Percentiles rank a stretch among this genome's conserved stretches.
These are phyloP conservation scores for Amyelois transitella DNA, from an alignment of 1,140 invertebrate species.

Conservation along the genomic window DNA sequence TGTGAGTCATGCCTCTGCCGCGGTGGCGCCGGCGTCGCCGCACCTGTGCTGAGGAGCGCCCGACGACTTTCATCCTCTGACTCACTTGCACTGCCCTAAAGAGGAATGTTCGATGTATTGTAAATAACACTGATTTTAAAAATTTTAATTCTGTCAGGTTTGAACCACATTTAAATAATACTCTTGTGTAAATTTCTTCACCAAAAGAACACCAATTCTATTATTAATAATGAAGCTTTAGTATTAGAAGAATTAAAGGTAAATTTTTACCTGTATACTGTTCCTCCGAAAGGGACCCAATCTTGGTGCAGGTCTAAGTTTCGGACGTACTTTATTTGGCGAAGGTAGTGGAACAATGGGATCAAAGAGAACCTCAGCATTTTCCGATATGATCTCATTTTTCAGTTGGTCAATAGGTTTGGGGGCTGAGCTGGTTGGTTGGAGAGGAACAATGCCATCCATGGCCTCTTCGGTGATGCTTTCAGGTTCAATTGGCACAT, in stretches of 20 bases:
- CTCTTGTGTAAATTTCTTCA: no score
- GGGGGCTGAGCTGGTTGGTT: slow-evolving; percentile 30
- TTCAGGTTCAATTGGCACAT: slow-evolving; percentile 40
- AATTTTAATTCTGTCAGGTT: no score
- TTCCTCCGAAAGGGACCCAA: slow-evolving; percentile 58
- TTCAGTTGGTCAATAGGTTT: slow-evolving; percentile 58
- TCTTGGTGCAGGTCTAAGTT: slow-evolving; percentile 65
- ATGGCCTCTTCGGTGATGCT: slow-evolving; percentile 46
- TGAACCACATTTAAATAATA: no score
- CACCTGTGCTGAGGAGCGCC: slow-evolving; percentile 24
- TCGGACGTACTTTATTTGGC: slow-evolving; percentile 61
- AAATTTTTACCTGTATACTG: slow-evolving; percentile 57
- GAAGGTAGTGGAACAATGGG: slow-evolving; percentile 69
- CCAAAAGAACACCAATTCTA: no score
- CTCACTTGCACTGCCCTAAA: slow-evolving; percentile 72
- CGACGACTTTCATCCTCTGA: slow-evolving; percentile 65
- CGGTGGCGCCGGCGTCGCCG: slow-evolving; percentile 26
- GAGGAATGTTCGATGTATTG: no score
- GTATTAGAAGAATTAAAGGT: not conserved
- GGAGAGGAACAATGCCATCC: slow-evolving; percentile 61
- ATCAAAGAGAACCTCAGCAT: slow-evolving; percentile 66
- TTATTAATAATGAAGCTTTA: not conserved
- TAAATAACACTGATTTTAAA: not conserved
- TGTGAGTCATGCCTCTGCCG: slow-evolving; percentile 53
- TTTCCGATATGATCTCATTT: slow-evolving; percentile 65